Evolutionary conservation across 2,113 vertebrate genomes (phyloP).

Genomic region (Microtus richardsoni): DNA sequence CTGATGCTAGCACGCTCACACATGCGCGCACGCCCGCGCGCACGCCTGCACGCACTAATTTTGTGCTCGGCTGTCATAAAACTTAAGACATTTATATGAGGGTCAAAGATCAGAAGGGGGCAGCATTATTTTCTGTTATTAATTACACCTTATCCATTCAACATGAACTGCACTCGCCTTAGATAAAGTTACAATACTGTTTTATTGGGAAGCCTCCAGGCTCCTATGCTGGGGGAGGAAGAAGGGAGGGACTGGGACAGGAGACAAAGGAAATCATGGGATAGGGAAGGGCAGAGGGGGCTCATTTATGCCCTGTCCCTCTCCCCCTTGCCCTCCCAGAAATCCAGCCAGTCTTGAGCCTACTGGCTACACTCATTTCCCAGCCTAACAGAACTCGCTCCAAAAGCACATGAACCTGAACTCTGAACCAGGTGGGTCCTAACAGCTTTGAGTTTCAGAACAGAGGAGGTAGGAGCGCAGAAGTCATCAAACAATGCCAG

Average conservation of each 20-base stretch:
- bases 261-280: slow-evolving; percentile 74
- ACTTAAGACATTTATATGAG: slow-evolving; percentile 84
- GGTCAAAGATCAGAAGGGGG: slow-evolving; percentile 84
- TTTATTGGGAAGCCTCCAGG: slow-evolving; percentile 81
- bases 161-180: slow-evolving; percentile 78
- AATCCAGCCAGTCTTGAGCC: background rate
- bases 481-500: accelerated
- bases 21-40: background rate
- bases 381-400: slow-evolving; percentile 73
- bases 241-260: slow-evolving; percentile 42
- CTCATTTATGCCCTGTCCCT: background rate
- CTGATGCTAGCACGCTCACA: background rate
- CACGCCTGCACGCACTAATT: slow-evolving; percentile 69
- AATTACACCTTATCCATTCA: slow-evolving; percentile 83
- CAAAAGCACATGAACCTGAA: background rate
- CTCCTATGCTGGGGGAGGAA: slow-evolving; percentile 2
- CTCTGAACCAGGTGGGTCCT: background rate
- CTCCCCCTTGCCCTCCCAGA: background rate
- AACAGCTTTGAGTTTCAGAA: slow-evolving; percentile 34
- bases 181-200: slow-evolving; percentile 87
- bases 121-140: slow-evolving; percentile 88
- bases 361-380: slow-evolving; percentile 18
- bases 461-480: background rate
- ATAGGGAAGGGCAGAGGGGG: background rate
- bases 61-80: slow-evolving; percentile 83